phyloP scores from a whole-genome alignment of 2,113 vertebrate genomes.

The Antigone vipio region DNA sequence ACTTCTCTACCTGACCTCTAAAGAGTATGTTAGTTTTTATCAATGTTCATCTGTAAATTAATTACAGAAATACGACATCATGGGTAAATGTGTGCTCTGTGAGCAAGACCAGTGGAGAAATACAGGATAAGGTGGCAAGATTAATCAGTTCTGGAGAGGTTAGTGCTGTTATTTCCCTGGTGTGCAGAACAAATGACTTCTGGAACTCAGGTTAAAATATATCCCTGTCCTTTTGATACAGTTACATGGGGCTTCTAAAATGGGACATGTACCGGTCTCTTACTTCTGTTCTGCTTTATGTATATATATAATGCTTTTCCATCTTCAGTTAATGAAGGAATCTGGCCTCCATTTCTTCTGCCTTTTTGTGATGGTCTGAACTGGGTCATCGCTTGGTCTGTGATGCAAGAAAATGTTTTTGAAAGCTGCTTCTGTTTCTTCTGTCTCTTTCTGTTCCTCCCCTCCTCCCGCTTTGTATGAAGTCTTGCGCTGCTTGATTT shows the following conservation, averaged over 20 bases:
- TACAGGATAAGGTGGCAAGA: neutral
- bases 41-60: neutral
- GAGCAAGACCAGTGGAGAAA: neutral
- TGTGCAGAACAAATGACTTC: neutral
- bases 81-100: neutral
- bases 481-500: neutral
- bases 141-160: neutral
- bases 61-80: neutral
- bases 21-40: neutral
- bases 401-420: neutral
- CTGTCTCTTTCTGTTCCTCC: neutral
- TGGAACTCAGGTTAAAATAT: neutral
- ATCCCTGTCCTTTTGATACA: neutral
- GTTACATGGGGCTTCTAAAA: neutral
- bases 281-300: neutral
- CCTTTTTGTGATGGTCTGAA: neutral
- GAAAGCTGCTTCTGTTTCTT: constrained; percentile 2
- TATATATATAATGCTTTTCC: neutral
- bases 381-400: neutral
- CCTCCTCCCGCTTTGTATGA: neutral
- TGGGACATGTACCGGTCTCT: neutral
- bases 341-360: neutral
- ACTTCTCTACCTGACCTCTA: neutral
- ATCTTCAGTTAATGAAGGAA: neutral
- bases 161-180: neutral